These are phyloP conservation scores for Lucinisca nassula DNA, from an alignment of 2,888 invertebrate genomes.

Conservation along the genomic window DNA sequence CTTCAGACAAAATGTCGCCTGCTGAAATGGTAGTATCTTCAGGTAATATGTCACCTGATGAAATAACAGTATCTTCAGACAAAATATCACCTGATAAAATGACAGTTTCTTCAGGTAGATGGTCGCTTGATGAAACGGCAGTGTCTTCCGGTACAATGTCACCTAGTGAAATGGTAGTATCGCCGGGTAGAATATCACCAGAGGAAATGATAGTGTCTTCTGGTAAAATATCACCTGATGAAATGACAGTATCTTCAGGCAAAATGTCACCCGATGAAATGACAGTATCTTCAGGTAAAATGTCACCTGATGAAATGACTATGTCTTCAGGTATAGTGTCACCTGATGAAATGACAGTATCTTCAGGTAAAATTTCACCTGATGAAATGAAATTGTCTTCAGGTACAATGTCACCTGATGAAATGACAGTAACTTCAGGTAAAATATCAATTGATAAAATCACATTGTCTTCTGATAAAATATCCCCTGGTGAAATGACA, in stretches of 20 bases:
- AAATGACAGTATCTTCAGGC: not conserved
- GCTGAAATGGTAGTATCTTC: too few species aligned
- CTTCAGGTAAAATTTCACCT: not conserved
- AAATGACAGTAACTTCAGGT: not conserved
- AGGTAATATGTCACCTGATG: too few species aligned
- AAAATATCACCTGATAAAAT: too few species aligned
- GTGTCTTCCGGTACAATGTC: not conserved
- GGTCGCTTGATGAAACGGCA: not conserved
- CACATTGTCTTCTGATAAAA: not conserved
- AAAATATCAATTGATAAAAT: not conserved
- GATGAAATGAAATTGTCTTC: not conserved
- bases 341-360: not conserved
- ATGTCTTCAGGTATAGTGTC: not conserved
- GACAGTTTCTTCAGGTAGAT: too few species aligned
- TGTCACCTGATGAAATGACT: not conserved
- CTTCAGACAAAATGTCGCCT: not conserved
- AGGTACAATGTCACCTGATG: not conserved
- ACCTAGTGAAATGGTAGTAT: not conserved
- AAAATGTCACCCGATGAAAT: not conserved
- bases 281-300: too few species aligned
- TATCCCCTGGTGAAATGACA: not conserved
- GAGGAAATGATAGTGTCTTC: not conserved
- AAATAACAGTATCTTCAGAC: too few species aligned
- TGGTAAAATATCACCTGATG: not conserved
- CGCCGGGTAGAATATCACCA: not conserved